phyloP scores from a whole-genome alignment of 2,113 vertebrate genomes.

The Spilogale gracilis region DNA sequence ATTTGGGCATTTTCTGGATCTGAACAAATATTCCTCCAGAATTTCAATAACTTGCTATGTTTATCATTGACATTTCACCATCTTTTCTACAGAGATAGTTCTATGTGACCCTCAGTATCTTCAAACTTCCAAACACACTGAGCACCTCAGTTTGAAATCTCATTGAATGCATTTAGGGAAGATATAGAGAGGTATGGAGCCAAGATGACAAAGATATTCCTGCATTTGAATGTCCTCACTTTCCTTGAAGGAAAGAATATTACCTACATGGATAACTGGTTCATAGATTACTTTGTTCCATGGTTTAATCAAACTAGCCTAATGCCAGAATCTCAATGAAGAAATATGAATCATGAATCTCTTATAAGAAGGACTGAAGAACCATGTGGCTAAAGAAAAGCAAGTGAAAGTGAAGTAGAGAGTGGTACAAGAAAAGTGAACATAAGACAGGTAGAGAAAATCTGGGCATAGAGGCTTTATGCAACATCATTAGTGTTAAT shows the following conservation, averaged over 20 bases:
- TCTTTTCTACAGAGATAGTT: background rate
- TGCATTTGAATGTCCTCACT: background rate
- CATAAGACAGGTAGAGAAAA: background rate
- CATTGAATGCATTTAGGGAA: background rate
- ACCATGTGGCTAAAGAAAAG: background rate
- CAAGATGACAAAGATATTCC: background rate
- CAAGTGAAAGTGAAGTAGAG: background rate
- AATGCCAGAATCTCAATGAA: background rate
- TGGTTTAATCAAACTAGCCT: background rate
- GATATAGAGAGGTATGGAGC: background rate
- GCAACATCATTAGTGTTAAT: background rate
- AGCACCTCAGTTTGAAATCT: background rate
- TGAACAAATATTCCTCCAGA: background rate
- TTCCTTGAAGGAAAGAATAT: background rate
- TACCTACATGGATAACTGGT: background rate
- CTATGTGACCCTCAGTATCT: background rate
- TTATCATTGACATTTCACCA: background rate
- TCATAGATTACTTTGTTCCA: background rate
- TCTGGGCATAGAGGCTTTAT: background rate
- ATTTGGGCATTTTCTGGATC: background rate
- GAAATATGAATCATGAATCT: background rate
- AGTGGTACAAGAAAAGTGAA: background rate
- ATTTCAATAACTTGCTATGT: background rate
- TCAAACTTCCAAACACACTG: background rate
- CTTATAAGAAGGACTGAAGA: background rate